These are phyloP conservation scores for Matsumurasca onukii DNA, from an alignment of 1,140 invertebrate species.

Conservation along the genomic window DNA sequence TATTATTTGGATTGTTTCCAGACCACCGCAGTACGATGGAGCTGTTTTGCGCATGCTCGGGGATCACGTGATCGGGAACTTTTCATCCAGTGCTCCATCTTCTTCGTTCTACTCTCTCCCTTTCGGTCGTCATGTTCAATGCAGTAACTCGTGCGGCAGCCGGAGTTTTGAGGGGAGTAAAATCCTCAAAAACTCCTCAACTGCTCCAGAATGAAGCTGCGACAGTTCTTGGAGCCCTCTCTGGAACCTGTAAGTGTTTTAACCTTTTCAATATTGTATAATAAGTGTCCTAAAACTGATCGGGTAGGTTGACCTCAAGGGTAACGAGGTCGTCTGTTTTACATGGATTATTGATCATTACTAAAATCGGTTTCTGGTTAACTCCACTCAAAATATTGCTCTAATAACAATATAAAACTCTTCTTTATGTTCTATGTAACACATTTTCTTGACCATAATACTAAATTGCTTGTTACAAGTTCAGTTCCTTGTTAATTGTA, in stretches of 20 bases:
- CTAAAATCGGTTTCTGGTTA: too few species aligned
- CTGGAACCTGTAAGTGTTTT: conserved; percentile 59
- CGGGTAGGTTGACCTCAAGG: conserved; percentile 4
- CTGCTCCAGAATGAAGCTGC: conserved; percentile 55
- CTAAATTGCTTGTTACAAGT: too few species aligned
- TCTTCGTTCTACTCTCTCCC: conserved; percentile 35
- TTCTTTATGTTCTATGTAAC: too few species aligned
- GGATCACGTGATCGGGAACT: background rate
- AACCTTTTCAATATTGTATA: background rate
- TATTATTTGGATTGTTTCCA: background rate
- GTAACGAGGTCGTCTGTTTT: background rate
- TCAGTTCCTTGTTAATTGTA: too few species aligned
- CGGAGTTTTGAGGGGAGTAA: conserved; percentile 59
- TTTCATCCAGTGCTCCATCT: background rate
- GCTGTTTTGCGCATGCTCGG: background rate
- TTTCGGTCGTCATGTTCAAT: conserved; percentile 61
- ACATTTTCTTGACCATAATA: too few species aligned
- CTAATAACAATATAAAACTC: too few species aligned
- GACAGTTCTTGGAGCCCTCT: conserved; percentile 55
- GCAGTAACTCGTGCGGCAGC: conserved; percentile 59
- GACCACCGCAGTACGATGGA: background rate
- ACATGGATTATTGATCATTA: too few species aligned
- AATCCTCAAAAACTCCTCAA: conserved; percentile 53
- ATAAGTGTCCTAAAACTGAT: background rate
- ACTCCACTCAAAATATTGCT: too few species aligned